A percentile compares a stretch with the other conserved stretches of the same genome.
Conservation (phyloP, 2,797 vertebrate genomes). For the Miichthys miiuy region DNA sequence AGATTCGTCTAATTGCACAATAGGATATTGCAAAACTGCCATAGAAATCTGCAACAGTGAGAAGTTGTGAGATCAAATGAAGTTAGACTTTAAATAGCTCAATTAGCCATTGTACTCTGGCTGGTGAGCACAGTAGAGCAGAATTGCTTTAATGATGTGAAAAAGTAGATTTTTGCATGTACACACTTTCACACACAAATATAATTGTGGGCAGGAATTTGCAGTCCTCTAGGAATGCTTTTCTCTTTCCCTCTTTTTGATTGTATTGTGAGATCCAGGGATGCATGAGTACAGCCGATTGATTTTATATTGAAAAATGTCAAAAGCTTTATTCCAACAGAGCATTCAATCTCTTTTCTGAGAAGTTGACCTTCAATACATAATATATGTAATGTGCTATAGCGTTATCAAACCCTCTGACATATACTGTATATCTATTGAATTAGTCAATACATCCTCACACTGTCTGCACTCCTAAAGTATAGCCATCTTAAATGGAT, state of each 20-base stretch:
- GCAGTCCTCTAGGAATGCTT: too few species aligned
- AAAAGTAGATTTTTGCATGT: conserved; percentile 1
- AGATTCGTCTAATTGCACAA: conserved; percentile 32
- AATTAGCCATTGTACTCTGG: conserved; percentile 24
- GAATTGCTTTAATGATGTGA: conserved; percentile 9
- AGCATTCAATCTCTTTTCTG: not conserved
- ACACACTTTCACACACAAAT: not conserved
- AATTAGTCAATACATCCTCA: conserved; percentile 1
- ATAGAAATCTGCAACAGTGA: conserved; percentile 16
- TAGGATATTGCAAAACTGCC: conserved; percentile 21
- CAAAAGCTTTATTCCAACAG: not conserved
- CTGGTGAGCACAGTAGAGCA: not conserved
- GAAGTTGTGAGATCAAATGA: conserved; percentile 26
- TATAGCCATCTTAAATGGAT: conserved; percentile 25
- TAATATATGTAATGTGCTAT: not conserved
- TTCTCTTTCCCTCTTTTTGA: not conserved
- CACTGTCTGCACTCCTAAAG: conserved; percentile 14
- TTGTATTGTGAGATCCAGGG: not conserved
- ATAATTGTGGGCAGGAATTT: not conserved
- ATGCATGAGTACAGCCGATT: not conserved
- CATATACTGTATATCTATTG: not conserved
- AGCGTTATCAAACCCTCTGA: not conserved
- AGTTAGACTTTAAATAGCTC: conserved; percentile 34
- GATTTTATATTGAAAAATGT: not conserved
- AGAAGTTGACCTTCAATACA: not conserved